These are phyloP conservation scores for Erebia palarica DNA, from an alignment of 2,888 invertebrate genomes.

Conservation along the genomic window DNA sequence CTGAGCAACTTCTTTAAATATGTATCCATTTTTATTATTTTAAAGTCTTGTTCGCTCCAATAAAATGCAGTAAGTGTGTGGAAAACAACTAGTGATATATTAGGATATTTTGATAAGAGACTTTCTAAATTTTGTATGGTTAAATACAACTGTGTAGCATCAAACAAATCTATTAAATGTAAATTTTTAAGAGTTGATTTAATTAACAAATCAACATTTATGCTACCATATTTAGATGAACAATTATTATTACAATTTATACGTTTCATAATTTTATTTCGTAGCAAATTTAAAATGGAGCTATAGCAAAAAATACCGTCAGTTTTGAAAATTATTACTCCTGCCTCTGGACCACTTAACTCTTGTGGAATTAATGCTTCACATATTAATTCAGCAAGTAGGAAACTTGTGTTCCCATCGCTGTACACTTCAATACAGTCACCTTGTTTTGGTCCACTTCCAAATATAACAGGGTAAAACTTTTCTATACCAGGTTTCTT, in stretches of 20 bases:
- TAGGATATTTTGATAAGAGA: constrained; percentile 59
- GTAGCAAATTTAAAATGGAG: constrained; percentile 48
- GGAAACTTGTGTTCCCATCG: constrained; percentile 49
- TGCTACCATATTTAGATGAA: constrained; percentile 14
- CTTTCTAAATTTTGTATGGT: constrained; percentile 72
- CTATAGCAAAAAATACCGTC: constrained; percentile 67
- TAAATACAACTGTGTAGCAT: constrained; percentile 66
- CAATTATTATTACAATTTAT: background rate
- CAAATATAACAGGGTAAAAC: constrained; percentile 76
- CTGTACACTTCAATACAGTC: constrained; percentile 68
- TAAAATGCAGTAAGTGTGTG: constrained; percentile 77
- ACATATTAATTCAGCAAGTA: constrained; percentile 64
- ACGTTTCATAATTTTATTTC: constrained; percentile 42
- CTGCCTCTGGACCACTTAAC: constrained; percentile 54
- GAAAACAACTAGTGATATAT: constrained; percentile 67
- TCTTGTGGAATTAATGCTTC: constrained; percentile 57
- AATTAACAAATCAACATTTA: constrained; percentile 43
- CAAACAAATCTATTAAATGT: constrained; percentile 63
- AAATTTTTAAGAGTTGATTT: constrained; percentile 54
- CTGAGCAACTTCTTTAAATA: constrained; percentile 72
- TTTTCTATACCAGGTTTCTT: constrained; percentile 65
- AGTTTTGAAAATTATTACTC: constrained; percentile 67
- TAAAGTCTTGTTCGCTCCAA: constrained; percentile 76
- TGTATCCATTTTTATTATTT: constrained; percentile 74
- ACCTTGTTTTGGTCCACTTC: constrained; percentile 54